These are phyloP conservation scores for Eristalinus sepulchralis DNA, from an alignment of 2,888 invertebrate species.

Conservation along the genomic window DNA sequence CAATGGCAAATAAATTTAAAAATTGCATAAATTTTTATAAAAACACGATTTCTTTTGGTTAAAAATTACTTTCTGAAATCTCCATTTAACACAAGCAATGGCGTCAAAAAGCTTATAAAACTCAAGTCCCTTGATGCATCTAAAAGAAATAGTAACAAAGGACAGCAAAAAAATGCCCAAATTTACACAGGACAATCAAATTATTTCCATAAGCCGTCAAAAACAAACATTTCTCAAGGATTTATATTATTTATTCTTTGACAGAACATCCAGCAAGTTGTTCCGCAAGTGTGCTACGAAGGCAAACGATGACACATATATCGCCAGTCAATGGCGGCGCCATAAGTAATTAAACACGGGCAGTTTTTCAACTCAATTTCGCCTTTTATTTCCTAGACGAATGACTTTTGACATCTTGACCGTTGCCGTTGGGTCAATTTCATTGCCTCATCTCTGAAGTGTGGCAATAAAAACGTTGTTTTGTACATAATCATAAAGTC, in stretches of 20 bases:
- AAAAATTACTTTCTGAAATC: too few species aligned
- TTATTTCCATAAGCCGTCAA: not conserved
- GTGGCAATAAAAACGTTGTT: not conserved
- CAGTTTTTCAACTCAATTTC: not conserved
- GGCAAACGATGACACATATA: not conserved
- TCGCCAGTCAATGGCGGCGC: not conserved
- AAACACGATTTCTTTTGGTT: too few species aligned
- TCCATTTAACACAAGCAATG: too few species aligned
- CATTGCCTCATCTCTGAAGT: not conserved
- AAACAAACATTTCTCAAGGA: not conserved
- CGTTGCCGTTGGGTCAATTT: not conserved
- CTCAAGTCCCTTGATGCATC: too few species aligned
- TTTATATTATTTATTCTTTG: not conserved
- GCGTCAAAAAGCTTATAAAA: too few species aligned
- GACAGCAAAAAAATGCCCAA: too few species aligned
- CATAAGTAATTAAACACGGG: not conserved
- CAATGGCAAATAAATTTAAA: too few species aligned
- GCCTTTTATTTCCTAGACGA: not conserved
- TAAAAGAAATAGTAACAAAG: too few species aligned
- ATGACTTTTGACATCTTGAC: not conserved
- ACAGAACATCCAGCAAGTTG: not conserved
- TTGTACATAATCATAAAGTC: not conserved
- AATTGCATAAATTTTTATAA: too few species aligned
- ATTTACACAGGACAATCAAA: not conserved
- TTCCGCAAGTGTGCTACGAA: not conserved